Evolutionary conservation across 2,888 invertebrate genomes (phyloP), one percentile per base, ranked within the genome.

Genomic region (Hydropsyche betteni): DNA sequence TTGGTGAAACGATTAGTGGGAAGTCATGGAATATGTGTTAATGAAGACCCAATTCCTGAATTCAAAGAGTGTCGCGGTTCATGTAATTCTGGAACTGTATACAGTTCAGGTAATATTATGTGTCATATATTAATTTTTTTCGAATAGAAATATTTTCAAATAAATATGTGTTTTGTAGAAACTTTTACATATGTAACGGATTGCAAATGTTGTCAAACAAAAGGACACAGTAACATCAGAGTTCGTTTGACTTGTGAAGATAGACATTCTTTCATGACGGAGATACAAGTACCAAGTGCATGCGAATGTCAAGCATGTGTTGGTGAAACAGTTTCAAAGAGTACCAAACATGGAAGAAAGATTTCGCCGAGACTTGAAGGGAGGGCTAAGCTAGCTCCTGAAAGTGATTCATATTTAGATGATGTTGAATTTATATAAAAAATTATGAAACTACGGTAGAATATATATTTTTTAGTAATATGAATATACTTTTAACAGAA

Each of bases 41-140:
- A 94, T 84, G 83, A 84, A 34, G 81, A 87, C 74, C 86, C 90
- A 0, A 85, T 94, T 16, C 79, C 80, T 4, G 90, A 89, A 5
- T 89, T 94, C 81, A 90, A 89, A 7, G 91, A 93, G 83, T 95
- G 94, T 81, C 86, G 88, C 69, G 94, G 94, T 0, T 82, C 85
- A 12, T 94, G 94, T 81, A 85, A 88, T 79, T 93, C 94, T 0
- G 90, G 90, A 16, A 91, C 93, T 0, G 83, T 88, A n/a, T 94
- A 90, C 80, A 91, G 92, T 81, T 84, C 86, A 80, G 84, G 93
- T 92, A 82, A 70, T 78, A 76, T 4, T 75, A 24, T 24, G 24
- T 24, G 24, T 24, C 2, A 24, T 24, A 24, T 76, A 51, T 74
- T 5, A 24, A 24, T 16, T 7, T 4, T 38, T 6, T 16, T 51